Evolutionary conservation across 2,113 vertebrate species (phyloP).

Genomic region (Megaleporinus macrocephalus): DNA sequence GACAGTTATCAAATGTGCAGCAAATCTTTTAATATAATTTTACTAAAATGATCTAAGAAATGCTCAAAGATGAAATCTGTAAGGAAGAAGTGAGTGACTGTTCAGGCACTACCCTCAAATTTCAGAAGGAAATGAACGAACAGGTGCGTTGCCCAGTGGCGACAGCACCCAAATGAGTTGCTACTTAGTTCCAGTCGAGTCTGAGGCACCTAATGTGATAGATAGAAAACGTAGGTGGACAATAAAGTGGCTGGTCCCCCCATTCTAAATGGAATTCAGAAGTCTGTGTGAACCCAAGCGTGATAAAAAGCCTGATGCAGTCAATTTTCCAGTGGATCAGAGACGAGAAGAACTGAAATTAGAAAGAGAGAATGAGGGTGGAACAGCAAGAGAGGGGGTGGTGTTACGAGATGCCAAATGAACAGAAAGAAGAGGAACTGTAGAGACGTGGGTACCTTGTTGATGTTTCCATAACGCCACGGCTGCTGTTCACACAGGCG

Average conservation of each 20-base stretch:
- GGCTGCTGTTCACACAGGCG: neutral
- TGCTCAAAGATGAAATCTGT: too few relatives aligned
- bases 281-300: conserved; percentile 5
- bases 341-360: neutral
- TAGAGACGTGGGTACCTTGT: neutral
- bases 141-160: neutral
- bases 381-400: neutral
- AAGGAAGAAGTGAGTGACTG: too few relatives aligned
- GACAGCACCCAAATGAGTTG: neutral
- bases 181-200: conserved; percentile 6
- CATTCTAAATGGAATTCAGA: neutral
- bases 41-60: too few relatives aligned
- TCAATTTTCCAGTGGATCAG: conserved; percentile 15
- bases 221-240: neutral
- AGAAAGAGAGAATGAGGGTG: neutral
- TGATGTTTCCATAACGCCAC: neutral
- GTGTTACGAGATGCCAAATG: neutral
- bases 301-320: conserved; percentile 8
- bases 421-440: neutral
- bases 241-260: conserved; percentile 13
- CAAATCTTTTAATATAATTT: too few relatives aligned
- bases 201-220: neutral
- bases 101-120: neutral
- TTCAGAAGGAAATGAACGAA: neutral
- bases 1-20: too few relatives aligned